These are phyloP conservation scores for Bhutanitis thaidina DNA, from an alignment of 2,888 invertebrate species.

Conservation along the genomic window DNA sequence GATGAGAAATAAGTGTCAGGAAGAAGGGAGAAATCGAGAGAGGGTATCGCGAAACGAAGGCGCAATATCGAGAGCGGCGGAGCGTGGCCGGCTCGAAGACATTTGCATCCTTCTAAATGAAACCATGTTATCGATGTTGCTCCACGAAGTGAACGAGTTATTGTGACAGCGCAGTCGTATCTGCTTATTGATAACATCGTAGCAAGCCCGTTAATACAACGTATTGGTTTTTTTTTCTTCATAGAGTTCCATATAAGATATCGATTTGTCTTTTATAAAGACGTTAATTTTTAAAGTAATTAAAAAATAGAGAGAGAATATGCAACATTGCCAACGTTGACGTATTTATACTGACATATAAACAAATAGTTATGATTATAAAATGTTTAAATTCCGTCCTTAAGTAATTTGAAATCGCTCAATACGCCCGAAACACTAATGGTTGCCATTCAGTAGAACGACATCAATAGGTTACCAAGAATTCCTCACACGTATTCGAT, in stretches of 20 bases:
- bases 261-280: neutral
- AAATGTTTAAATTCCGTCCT: neutral
- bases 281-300: too few relatives aligned
- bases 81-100: conserved; percentile 50
- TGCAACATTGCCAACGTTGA: too few relatives aligned
- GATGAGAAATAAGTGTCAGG: conserved; percentile 37
- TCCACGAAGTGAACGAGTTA: conserved; percentile 47
- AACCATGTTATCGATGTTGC: conserved; percentile 55
- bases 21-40: conserved; percentile 22
- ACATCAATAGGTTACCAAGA: conserved; percentile 41
- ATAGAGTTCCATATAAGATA: conserved; percentile 3
- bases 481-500: conserved; percentile 72
- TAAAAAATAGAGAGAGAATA: too few relatives aligned
- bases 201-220: conserved; percentile 16
- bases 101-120: conserved; percentile 62
- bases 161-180: conserved; percentile 35
- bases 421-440: conserved; percentile 23
- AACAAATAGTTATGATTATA: neutral
- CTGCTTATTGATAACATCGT: conserved; percentile 26
- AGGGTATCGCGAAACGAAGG: conserved; percentile 35
- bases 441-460: conserved; percentile 44
- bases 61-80: conserved; percentile 60
- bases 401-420: neutral
- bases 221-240: conserved; percentile 13
- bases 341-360: too few relatives aligned